Evolutionary conservation across 2,797 vertebrate species (phyloP).

Genomic region (Acipenser oxyrinchus): DNA sequence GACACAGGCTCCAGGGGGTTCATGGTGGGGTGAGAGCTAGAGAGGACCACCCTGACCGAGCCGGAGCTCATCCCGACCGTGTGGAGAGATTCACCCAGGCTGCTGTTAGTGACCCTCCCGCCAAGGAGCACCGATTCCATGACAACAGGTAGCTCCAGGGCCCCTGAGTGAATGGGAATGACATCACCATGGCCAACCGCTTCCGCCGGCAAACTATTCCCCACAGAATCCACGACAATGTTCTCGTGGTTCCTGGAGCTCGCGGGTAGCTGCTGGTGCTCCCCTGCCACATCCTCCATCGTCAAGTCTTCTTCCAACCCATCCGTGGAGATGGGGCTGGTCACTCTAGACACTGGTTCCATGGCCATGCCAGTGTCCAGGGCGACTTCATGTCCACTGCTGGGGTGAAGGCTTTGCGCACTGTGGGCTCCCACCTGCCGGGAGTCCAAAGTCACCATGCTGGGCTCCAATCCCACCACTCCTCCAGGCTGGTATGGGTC

Average conservation of each 20-base stretch:
- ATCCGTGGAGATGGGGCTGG: slow-evolving; percentile 87
- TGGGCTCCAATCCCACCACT: slow-evolving; percentile 77
- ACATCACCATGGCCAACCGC: slow-evolving; percentile 75
- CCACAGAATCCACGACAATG: slow-evolving; percentile 56
- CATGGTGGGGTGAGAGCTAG: slow-evolving; percentile 77
- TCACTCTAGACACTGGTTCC: slow-evolving; percentile 84
- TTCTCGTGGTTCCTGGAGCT: slow-evolving; percentile 74
- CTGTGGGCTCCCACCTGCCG: slow-evolving; percentile 70
- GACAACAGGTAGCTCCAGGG: slow-evolving; percentile 86
- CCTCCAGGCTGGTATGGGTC: slow-evolving; percentile 82
- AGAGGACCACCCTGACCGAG: slow-evolving; percentile 87
- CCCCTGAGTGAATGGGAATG: slow-evolving; percentile 77
- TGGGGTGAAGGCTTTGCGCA: slow-evolving; percentile 72
- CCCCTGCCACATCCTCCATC: slow-evolving; percentile 80
- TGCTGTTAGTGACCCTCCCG: slow-evolving; percentile 55
- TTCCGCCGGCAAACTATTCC: slow-evolving; percentile 55
- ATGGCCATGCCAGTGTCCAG: slow-evolving; percentile 75
- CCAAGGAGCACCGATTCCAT: slow-evolving; percentile 86
- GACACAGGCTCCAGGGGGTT: slow-evolving; percentile 77
- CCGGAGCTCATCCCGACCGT: slow-evolving; percentile 76
- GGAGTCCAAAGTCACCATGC: slow-evolving; percentile 85
- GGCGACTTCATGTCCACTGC: slow-evolving; percentile 75
- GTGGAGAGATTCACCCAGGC: slow-evolving; percentile 56
- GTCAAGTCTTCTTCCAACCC: slow-evolving; percentile 80
- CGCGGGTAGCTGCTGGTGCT: slow-evolving; percentile 64